Base-by-base conservation (phyloP, 2,113 vertebrate species). In the Cebus imitator region DNA sequence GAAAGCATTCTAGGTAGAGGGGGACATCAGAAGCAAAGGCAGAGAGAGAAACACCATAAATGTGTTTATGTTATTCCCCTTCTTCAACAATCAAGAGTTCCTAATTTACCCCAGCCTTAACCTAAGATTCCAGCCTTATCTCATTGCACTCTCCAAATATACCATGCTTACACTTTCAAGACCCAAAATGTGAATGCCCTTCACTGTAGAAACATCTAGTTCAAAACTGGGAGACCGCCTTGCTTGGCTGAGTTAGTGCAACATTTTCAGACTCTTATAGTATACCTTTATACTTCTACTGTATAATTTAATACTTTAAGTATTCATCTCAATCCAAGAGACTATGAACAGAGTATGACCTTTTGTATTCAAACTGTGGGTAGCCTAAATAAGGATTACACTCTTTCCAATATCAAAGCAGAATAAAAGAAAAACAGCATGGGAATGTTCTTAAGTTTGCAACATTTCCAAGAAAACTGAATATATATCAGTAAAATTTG, bases 321-420 rank as follows among this genome's bases (percentile, higher is more conserved):
- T 80, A 95, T 94, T 85, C 57, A 76, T 85, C 87, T 94, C 80
- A 80, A 92, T 73, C 40, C 66, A n/a, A 89, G 45, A 94, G 14
- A 87, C 55, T 92, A 86, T 37, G 76, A 97, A 75, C 45, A 73
- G 1, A 55, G 21, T 68, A 87, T 52, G 58, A 97, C 81, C 68
- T 78, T 95, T 84, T 92, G 72, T 87, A 52, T 96, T 87, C 64
- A 57, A 86, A 93, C 12, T 72, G 35, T 72, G 64, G 68, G 32
- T 80, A 97, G 48, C 75, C 68, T 96, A 89, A 91, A 95, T 89
- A 95, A 94, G 40, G 25, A 87, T 86, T 95, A 90, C 9, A 81
- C 18, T 92, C 55, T 57, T 92, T 86, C 64, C 50, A 85, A 83
- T 75, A 95, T 87, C 80, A 81, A 90, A 84, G 64, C 73, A 91